phyloP scores from a whole-genome alignment of 2,888 invertebrate genomes.

The Kuschelorhynchus macadamiae region DNA sequence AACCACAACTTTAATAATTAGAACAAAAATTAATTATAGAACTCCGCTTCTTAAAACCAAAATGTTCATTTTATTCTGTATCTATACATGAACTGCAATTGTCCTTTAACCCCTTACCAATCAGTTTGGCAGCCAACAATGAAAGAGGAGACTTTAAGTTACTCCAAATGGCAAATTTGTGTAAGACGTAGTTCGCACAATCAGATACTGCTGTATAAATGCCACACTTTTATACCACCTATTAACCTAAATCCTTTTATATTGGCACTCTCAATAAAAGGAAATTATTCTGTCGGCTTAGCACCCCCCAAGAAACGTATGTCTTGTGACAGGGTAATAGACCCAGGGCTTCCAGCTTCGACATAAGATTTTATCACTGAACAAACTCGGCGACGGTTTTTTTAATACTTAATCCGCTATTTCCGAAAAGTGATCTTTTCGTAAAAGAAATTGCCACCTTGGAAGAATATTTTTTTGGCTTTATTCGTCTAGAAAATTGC shows the following conservation, averaged over 20 bases:
- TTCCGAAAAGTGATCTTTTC: background rate
- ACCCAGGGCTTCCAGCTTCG: slow-evolving; percentile 55
- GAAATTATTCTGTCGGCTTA: slow-evolving; percentile 46
- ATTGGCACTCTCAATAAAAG: slow-evolving; percentile 47
- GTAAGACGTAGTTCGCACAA: background rate
- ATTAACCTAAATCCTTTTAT: slow-evolving; percentile 44
- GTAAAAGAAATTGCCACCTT: background rate
- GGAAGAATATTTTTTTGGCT: background rate
- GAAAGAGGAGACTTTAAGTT: too few relatives aligned
- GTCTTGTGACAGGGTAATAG: slow-evolving; percentile 44
- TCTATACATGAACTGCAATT: too few relatives aligned
- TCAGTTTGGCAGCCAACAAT: too few relatives aligned
- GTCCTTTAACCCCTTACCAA: too few relatives aligned
- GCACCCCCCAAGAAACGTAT: slow-evolving; percentile 38
- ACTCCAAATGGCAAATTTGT: background rate
- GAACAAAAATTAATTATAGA: too few relatives aligned
- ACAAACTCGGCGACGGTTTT: slow-evolving; percentile 58
- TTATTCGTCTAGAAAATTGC: background rate
- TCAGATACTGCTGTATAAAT: slow-evolving; percentile 16
- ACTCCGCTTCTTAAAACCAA: too few relatives aligned
- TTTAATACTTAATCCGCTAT: slow-evolving; percentile 37
- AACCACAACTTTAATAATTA: too few relatives aligned
- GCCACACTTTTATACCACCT: slow-evolving; percentile 24
- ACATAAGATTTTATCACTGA: slow-evolving; percentile 59
- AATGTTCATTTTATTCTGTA: too few relatives aligned